Percentiles rank a stretch among this genome's conserved stretches.
phyloP scores from a whole-genome alignment of 2,888 invertebrate genomes.

The Caenorhabditis sp. region DNA sequence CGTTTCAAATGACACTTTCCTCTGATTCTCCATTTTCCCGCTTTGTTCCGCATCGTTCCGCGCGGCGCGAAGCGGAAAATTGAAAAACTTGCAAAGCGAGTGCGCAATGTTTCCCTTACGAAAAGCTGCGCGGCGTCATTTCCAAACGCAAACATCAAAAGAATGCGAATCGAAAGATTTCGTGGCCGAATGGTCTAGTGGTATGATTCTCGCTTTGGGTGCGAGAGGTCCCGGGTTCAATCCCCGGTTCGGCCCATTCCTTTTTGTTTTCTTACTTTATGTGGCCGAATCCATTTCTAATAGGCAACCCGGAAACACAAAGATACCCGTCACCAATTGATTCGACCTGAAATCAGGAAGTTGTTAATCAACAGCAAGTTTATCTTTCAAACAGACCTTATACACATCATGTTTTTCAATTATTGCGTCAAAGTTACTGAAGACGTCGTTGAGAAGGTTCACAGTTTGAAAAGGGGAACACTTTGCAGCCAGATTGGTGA shows the following conservation, averaged over 20 bases:
- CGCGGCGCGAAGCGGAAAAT: conserved; percentile 6
- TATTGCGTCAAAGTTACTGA: conserved; percentile 76
- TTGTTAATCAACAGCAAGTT: no score
- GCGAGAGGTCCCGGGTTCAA: conserved; percentile 83
- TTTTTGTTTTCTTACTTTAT: conserved; percentile 57
- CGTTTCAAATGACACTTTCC: no score
- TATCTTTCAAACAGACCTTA: conserved; percentile 66
- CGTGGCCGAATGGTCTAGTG: conserved; percentile 81
- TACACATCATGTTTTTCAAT: conserved; percentile 78
- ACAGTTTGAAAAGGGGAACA: conserved; percentile 80
- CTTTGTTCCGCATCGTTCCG: conserved; percentile 15
- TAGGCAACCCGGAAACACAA: conserved; percentile 79
- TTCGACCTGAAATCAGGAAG: conserved; percentile 78
- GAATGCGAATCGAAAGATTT: not conserved
- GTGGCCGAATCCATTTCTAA: conserved; percentile 73
- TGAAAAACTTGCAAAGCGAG: not conserved
- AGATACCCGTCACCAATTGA: conserved; percentile 81
- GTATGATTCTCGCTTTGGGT: conserved; percentile 83
- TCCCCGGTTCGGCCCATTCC: conserved; percentile 70
- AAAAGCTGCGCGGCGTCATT: not conserved
- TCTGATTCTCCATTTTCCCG: conserved; percentile 8
- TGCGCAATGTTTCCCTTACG: not conserved
- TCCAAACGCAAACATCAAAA: not conserved
- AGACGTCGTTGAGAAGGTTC: conserved; percentile 77
- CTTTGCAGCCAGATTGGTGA: conserved; percentile 77